These are phyloP conservation scores for Drosophila bocqueti DNA, from an alignment of 1,140 invertebrate genomes.

Conservation along the genomic window DNA sequence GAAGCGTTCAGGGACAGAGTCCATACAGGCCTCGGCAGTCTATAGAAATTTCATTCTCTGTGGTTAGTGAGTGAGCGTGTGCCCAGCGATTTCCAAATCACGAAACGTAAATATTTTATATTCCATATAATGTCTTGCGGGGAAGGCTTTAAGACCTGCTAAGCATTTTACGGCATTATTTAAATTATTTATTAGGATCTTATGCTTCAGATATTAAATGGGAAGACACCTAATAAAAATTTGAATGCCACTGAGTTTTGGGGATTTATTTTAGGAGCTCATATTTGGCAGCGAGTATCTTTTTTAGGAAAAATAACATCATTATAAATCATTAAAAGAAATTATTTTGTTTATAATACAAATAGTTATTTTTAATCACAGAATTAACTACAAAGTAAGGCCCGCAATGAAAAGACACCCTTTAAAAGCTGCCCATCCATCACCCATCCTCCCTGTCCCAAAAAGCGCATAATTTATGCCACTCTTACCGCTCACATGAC, in stretches of 20 bases:
- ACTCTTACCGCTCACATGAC: slow-evolving; percentile 25
- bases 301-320: too few relatives aligned
- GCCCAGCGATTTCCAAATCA: slow-evolving; percentile 25
- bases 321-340: too few relatives aligned
- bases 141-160: slow-evolving; percentile 30
- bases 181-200: slow-evolving; percentile 24
- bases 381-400: not conserved
- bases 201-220: not conserved
- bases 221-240: not conserved
- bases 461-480: slow-evolving; percentile 24
- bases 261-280: too few relatives aligned
- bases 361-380: not conserved
- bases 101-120: slow-evolving; percentile 33
- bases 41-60: slow-evolving; percentile 13
- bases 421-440: slow-evolving; percentile 17
- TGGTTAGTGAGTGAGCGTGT: slow-evolving; percentile 1
- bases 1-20: slow-evolving; percentile 37
- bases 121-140: slow-evolving; percentile 12
- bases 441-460: not conserved
- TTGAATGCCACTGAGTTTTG: not conserved
- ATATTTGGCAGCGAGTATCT: too few relatives aligned
- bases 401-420: not conserved
- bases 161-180: slow-evolving; percentile 28
- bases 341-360: too few relatives aligned
- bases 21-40: not conserved